Percentiles rank a stretch among this genome's conserved stretches.
Conservation (phyloP, 2,888 invertebrate genomes). For the Cephus pygmeus region DNA sequence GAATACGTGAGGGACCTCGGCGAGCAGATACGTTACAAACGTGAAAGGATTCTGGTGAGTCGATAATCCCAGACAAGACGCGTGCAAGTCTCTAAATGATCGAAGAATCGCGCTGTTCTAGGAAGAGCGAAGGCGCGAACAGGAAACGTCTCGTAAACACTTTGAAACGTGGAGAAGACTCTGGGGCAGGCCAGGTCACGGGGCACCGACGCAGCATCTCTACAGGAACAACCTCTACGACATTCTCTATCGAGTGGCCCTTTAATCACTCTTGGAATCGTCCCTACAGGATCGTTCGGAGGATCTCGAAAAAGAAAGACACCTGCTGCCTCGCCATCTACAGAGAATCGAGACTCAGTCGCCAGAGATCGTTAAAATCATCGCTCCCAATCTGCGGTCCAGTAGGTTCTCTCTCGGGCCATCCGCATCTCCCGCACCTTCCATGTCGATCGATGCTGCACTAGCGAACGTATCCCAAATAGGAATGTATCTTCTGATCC, state of each 20-base stretch:
- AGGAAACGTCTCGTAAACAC: conserved; percentile 76
- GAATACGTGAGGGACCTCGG: conserved; percentile 50
- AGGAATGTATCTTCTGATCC: no score
- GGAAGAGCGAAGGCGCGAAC: conserved; percentile 73
- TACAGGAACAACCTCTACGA: conserved; percentile 61
- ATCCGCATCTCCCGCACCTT: no score
- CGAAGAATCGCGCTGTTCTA: conserved; percentile 51
- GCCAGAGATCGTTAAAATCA: no score
- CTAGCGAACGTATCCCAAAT: no score
- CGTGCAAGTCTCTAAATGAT: neutral
- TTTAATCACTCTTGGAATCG: conserved; percentile 40
- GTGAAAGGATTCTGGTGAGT: conserved; percentile 50
- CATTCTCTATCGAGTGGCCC: conserved; percentile 57
- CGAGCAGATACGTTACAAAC: conserved; percentile 55
- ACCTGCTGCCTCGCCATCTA: no score
- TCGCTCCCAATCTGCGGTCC: no score
- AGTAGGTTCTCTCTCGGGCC: no score
- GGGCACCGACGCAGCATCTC: conserved; percentile 66
- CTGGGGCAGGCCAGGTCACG: conserved; percentile 86
- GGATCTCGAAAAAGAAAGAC: no score
- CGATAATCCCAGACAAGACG: neutral
- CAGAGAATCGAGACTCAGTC: no score
- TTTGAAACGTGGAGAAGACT: conserved; percentile 81
- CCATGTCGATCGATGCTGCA: no score
- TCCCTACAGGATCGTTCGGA: neutral